Conservation (phyloP, 1,140 invertebrate genomes). For the Cyrtorhinus lividipennis region DNA sequence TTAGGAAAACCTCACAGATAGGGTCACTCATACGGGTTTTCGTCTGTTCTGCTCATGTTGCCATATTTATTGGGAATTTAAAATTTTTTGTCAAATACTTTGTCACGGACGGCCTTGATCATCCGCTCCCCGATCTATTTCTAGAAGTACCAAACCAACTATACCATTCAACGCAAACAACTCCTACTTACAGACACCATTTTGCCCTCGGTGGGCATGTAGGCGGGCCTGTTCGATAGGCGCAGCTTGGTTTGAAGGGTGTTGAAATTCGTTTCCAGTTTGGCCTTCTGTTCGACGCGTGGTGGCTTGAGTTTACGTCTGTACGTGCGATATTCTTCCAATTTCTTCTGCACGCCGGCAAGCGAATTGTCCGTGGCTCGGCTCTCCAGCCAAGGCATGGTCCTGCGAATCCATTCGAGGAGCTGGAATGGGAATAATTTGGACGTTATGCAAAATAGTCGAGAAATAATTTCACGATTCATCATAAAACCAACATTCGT, state of each 20-base stretch:
- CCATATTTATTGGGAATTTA: no score
- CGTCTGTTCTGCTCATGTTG: no score
- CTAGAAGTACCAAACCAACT: no score
- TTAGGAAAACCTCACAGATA: no score
- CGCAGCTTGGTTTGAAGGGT: constrained; percentile 94
- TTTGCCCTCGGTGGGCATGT: constrained; percentile 97
- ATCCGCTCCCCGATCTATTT: no score
- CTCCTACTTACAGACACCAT: constrained; percentile 84
- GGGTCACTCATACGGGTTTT: no score
- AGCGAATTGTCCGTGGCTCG: constrained; percentile 95
- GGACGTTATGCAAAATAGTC: no score
- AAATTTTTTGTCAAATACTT: no score
- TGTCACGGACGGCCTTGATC: no score
- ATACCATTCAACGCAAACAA: no score
- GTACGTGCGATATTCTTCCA: constrained; percentile 97
- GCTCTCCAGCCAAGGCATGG: constrained; percentile 95
- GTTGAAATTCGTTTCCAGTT: constrained; percentile 97
- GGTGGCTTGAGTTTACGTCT: constrained; percentile 96
- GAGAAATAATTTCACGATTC: no score
- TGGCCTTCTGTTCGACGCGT: constrained; percentile 95
- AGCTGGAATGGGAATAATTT: constrained; percentile 58
- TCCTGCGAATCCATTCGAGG: constrained; percentile 93
- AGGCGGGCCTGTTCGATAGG: constrained; percentile 92
- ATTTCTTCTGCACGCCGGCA: constrained; percentile 89
- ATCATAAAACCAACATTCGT: no score